Evolutionary conservation across 2,113 vertebrate genomes (phyloP).

Genomic region (Megalops atlanticus): DNA sequence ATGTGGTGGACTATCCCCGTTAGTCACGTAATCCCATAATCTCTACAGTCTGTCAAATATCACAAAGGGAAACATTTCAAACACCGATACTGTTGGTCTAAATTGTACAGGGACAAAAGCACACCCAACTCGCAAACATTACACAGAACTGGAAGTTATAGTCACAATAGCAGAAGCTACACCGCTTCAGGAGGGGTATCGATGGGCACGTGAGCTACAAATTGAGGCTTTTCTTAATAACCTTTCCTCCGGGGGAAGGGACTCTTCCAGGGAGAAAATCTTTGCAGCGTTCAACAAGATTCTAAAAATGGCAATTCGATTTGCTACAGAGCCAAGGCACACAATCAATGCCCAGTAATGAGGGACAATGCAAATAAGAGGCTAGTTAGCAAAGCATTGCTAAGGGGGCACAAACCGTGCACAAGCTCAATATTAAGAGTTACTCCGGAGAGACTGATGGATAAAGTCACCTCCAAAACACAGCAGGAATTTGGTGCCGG

Average conservation of each 20-base stretch:
- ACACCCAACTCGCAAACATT: neutral
- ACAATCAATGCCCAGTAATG: conserved; percentile 65
- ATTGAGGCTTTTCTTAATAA: neutral
- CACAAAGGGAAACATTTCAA: neutral
- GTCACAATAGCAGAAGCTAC: neutral
- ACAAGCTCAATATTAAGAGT: conserved; percentile 39
- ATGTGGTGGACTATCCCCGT: too few relatives aligned
- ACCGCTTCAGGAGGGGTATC: neutral
- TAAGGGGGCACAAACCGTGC: conserved; percentile 43
- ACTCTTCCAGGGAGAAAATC: conserved; percentile 18
- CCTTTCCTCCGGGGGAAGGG: conserved; percentile 23
- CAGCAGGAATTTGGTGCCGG: neutral
- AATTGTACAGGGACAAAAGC: too few relatives aligned
- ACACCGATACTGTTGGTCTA: neutral
- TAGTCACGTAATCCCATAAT: too few relatives aligned
- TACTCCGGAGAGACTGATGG: neutral
- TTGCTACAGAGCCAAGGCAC: conserved; percentile 59
- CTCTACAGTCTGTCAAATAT: too few relatives aligned
- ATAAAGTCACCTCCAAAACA: neutral
- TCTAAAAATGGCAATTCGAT: conserved; percentile 57
- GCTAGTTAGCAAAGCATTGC: conserved; percentile 62
- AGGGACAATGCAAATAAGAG: conserved; percentile 65
- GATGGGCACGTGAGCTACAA: neutral
- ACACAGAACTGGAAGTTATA: neutral
- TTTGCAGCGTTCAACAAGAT: conserved; percentile 38